Conservation (phyloP, 2,888 invertebrate genomes). For the Epirrhoe alternata region DNA sequence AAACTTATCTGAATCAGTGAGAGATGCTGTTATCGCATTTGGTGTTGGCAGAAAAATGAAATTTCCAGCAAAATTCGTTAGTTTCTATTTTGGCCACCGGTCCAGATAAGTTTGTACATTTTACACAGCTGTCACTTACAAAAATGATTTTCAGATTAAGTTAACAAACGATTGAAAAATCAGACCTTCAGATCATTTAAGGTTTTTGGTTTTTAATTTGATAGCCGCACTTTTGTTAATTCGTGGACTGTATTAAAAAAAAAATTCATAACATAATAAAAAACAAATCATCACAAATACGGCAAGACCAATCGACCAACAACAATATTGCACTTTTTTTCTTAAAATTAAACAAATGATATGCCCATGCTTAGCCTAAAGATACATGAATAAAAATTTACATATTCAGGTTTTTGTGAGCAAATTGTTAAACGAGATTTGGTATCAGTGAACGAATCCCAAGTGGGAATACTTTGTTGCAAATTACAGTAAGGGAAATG, state of each 20-base stretch:
- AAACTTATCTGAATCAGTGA: too few relatives aligned
- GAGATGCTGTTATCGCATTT: too few relatives aligned
- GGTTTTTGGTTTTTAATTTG: background rate
- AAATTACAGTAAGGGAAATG: too few relatives aligned
- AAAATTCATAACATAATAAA: slow-evolving; percentile 42
- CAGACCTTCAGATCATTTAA: background rate
- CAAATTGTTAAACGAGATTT: slow-evolving; percentile 1
- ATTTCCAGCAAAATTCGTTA: too few relatives aligned
- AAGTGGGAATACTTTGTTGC: background rate
- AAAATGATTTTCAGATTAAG: background rate
- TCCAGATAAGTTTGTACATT: background rate
- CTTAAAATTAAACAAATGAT: slow-evolving; percentile 65
- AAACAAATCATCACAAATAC: slow-evolving; percentile 57
- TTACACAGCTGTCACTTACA: background rate
- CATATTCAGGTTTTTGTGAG: slow-evolving; percentile 1
- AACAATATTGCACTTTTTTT: slow-evolving; percentile 71
- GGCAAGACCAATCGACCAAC: slow-evolving; percentile 64
- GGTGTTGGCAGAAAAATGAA: too few relatives aligned
- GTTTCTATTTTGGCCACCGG: too few relatives aligned
- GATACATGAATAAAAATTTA: background rate
- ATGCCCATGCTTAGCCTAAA: slow-evolving; percentile 63
- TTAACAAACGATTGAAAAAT: background rate
- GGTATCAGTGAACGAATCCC: background rate
- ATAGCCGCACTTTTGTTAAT: background rate
- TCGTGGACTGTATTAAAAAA: background rate